Conservation (phyloP, 2,113 vertebrate genomes). For the Rhizomys pruinosus region DNA sequence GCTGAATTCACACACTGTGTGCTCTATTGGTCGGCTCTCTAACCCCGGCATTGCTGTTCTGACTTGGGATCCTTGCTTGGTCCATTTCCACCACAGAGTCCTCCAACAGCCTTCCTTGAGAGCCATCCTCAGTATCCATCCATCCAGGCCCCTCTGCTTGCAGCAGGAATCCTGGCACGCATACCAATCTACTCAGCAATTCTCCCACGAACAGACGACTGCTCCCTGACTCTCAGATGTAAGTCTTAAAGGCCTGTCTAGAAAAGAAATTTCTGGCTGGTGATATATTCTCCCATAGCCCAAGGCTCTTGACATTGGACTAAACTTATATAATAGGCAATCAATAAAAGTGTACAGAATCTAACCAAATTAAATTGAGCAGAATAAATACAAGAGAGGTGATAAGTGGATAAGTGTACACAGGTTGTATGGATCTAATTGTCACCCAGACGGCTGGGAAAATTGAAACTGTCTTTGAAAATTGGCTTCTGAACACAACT, state of each 20-base stretch:
- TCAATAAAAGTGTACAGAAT: conserved; percentile 55
- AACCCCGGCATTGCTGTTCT: neutral
- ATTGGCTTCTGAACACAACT: conserved; percentile 59
- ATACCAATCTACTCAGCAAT: conserved; percentile 25
- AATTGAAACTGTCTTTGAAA: conserved; percentile 58
- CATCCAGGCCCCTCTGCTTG: neutral
- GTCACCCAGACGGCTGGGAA: conserved; percentile 38
- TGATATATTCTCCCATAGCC: conserved; percentile 23
- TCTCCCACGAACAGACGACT: neutral
- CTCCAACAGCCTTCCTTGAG: conserved; percentile 35
- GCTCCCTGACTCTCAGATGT: neutral
- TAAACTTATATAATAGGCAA: conserved; percentile 46
- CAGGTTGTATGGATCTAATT: neutral
- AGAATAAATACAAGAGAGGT: conserved; percentile 60
- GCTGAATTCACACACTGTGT: neutral
- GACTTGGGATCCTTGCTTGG: neutral
- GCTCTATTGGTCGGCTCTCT: neutral
- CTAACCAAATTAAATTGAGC: conserved; percentile 62
- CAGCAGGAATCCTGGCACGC: conserved; percentile 28
- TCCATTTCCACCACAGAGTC: conserved; percentile 2
- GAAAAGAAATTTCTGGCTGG: conserved; percentile 49
- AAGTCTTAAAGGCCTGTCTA: neutral
- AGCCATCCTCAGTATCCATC: neutral
- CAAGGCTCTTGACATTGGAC: neutral
- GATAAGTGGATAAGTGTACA: neutral